These are phyloP conservation scores for Mohoua ochrocephala DNA, from an alignment of 2,113 vertebrate species.

Conservation along the genomic window DNA sequence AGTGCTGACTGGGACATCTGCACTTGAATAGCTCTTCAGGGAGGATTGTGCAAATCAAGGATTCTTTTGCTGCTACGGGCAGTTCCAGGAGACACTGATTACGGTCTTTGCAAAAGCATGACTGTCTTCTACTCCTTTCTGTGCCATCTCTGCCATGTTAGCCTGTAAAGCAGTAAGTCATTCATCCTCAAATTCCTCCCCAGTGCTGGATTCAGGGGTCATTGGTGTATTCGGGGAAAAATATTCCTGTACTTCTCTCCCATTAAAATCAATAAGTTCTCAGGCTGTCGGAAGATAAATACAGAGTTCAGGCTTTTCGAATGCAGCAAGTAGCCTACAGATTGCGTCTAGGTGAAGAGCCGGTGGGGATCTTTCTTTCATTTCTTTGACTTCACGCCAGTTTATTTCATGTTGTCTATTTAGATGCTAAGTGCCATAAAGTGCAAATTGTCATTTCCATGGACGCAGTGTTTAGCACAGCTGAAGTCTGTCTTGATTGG, in stretches of 20 bases:
- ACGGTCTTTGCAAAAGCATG: background rate
- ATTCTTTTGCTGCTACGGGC: background rate
- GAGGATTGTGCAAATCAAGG: background rate
- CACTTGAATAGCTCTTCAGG: background rate
- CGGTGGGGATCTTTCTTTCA: background rate
- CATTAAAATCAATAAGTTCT: background rate
- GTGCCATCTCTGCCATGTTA: background rate
- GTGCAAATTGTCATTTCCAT: background rate
- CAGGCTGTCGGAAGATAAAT: background rate
- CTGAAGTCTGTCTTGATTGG: background rate
- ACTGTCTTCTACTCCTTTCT: background rate
- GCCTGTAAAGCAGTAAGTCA: background rate
- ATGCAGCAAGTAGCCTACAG: background rate
- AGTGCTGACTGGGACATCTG: background rate
- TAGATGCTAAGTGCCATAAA: background rate
- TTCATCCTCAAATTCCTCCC: background rate
- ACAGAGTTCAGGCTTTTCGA: background rate
- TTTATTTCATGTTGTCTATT: background rate
- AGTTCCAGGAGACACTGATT: background rate
- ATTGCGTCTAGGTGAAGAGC: background rate
- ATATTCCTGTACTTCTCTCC: background rate
- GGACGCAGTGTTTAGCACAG: background rate
- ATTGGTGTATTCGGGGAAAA: rapidly evolving
- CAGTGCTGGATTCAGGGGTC: background rate
- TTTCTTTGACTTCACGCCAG: background rate